Evolutionary conservation across 2,113 vertebrate species (phyloP).

Genomic region (Poicephalus meyeri): DNA sequence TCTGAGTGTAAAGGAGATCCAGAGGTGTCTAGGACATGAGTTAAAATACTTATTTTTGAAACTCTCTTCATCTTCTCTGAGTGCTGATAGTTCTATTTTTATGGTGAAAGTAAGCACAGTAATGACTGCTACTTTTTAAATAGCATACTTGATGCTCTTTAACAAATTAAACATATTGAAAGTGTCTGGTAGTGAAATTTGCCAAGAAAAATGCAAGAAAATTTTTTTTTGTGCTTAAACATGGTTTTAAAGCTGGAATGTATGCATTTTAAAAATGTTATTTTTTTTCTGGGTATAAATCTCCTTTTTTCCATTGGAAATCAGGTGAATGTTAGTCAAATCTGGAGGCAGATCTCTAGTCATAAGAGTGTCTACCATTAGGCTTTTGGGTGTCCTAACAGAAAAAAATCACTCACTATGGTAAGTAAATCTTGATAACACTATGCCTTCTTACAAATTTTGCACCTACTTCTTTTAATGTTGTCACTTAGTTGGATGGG

Average conservation of each 20-base stretch:
- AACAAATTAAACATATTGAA: constrained; percentile 30
- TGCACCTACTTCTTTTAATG: background rate
- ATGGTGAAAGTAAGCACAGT: constrained; percentile 7
- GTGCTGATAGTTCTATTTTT: constrained; percentile 37
- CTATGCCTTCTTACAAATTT: background rate
- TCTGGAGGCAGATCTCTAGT: background rate
- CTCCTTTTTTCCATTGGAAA: background rate
- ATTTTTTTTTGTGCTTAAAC: constrained; percentile 42
- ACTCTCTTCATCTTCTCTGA: background rate
- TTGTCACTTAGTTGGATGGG: background rate
- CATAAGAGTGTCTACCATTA: background rate
- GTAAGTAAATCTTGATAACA: background rate
- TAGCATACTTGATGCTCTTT: background rate
- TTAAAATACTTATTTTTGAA: constrained; percentile 43
- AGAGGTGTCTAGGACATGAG: constrained; percentile 25
- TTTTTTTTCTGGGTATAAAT: background rate
- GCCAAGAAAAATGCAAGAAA: constrained; percentile 36
- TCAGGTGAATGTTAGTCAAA: background rate
- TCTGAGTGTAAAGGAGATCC: background rate
- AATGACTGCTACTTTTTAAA: constrained; percentile 30
- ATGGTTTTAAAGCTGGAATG: constrained; percentile 43
- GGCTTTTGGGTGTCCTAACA: background rate
- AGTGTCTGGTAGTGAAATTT: constrained; percentile 18
- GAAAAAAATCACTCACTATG: background rate
- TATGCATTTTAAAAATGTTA: background rate